Evolutionary conservation across 2,113 vertebrate genomes (phyloP).

Genomic region (Heterotis niloticus): DNA sequence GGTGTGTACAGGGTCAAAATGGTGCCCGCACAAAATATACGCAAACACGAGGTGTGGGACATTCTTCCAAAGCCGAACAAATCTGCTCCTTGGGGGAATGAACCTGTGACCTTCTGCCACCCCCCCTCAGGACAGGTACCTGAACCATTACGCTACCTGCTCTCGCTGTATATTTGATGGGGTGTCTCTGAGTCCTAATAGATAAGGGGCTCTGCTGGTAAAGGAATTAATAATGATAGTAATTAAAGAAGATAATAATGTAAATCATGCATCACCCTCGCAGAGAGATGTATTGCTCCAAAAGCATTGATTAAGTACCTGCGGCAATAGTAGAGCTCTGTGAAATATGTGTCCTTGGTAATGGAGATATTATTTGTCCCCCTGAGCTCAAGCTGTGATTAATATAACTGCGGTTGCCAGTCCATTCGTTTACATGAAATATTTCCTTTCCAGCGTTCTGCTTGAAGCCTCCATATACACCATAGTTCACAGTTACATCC

Average conservation of each 20-base stretch:
- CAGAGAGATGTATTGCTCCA: neutral
- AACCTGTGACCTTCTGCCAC: neutral
- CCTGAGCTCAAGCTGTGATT: slow-evolving; percentile 14
- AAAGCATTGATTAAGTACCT: slow-evolving; percentile 25
- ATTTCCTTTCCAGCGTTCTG: neutral
- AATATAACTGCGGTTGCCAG: neutral
- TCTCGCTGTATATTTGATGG: too few relatives aligned
- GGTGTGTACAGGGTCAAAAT: too few relatives aligned
- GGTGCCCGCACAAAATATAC: too few relatives aligned
- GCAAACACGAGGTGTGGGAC: too few relatives aligned
- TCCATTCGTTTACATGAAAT: slow-evolving; percentile 11
- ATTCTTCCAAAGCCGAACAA: too few relatives aligned
- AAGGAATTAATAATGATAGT: slow-evolving; percentile 19
- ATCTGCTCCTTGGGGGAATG: neutral
- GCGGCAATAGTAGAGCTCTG: neutral
- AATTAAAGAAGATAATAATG: slow-evolving; percentile 20
- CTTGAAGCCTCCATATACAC: neutral
- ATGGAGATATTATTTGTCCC: slow-evolving; percentile 22
- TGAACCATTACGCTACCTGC: neutral
- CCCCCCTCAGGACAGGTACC: neutral
- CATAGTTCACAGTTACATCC: too few relatives aligned
- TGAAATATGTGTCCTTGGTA: slow-evolving; percentile 28
- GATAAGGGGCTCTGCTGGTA: neutral
- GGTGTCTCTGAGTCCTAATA: too few relatives aligned
- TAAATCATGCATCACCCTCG: slow-evolving; percentile 24